Evolutionary conservation across 1,140 invertebrate species (phyloP), one percentile per base, ranked within the genome.

Genomic region (Drosophila tani): DNA sequence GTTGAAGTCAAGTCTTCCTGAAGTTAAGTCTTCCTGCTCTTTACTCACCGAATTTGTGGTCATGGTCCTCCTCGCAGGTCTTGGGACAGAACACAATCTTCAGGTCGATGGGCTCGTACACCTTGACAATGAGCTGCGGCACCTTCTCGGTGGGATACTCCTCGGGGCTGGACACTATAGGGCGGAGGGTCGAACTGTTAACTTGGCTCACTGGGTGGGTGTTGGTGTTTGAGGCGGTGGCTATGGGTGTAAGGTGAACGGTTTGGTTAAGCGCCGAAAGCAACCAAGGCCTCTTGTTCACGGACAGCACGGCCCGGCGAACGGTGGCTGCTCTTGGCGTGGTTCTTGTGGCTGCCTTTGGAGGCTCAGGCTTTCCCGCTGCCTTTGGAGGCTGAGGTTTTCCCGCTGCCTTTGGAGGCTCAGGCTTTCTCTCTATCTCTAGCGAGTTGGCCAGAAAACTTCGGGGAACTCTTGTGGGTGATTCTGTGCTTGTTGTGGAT

Each of bases 11-110:
- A 24, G 21, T 24, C 21, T 24, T 24, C 0, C 0, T 24, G n/a
- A n/a, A n/a, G n/a, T n/a, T n/a, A n/a, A n/a, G n/a, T 24, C 21
- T 0, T 24, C 21, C 21, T 24, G 0, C 21, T 24, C 0, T 24
- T 2, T 29, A 71, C 73, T 79, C 69, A 92, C 91, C 91, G 66
- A 41, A 81, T 75, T 83, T 79, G 60, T 92, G 91, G 53, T 91
- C 81, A 53, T 92, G 91, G 14, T 81, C 56, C 57, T 88, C 53
- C 14, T 81, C 73, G 51, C 91, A 92, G 32, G 75, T 46, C 56
- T 60, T 58, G 9, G 83, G 91, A 32, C 91, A 92, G 50, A 83
- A 88, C 27, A 85, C 50, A 43, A 92, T 79, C 47, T 84, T 82
- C 15, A 92, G 51, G 57, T 92, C 84, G 43, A 92, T 71, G 46